Evolutionary conservation across 1,140 invertebrate species (phyloP).

Genomic region (Drosophila oshimai): DNA sequence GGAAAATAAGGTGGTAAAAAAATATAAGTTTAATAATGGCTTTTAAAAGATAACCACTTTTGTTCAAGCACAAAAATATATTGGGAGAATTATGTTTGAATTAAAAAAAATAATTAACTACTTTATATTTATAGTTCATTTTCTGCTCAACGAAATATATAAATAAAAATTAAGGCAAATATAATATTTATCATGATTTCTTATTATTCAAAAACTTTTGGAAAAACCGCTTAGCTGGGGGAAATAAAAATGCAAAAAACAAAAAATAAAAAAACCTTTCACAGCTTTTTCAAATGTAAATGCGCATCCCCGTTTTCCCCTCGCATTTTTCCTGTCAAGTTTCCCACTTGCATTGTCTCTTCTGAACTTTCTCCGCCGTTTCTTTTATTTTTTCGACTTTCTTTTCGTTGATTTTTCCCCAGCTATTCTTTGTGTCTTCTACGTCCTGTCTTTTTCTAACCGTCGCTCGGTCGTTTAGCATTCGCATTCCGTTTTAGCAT

Average conservation of each 20-base stretch:
- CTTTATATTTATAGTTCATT: too few relatives aligned
- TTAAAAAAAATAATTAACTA: too few relatives aligned
- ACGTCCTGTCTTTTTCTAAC: not conserved
- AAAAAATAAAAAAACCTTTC: too few relatives aligned
- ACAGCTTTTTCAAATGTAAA: slow-evolving; percentile 34
- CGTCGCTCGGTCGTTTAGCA: slow-evolving; percentile 38
- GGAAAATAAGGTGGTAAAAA: not conserved
- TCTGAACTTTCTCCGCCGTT: slow-evolving; percentile 29
- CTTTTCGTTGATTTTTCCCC: slow-evolving; percentile 16
- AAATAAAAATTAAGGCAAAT: too few relatives aligned
- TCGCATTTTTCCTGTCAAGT: not conserved
- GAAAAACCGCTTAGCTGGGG: not conserved
- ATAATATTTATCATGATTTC: not conserved
- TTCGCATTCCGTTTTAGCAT: slow-evolving; percentile 69
- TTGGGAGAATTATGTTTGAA: too few relatives aligned
- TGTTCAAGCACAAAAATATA: too few relatives aligned
- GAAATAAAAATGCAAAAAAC: slow-evolving; percentile 6
- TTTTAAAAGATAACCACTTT: too few relatives aligned
- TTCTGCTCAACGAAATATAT: too few relatives aligned
- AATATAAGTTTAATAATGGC: not conserved
- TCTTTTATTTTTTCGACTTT: not conserved
- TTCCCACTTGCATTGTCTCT: slow-evolving; percentile 23
- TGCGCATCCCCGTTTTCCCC: not conserved
- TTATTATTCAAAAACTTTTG: not conserved
- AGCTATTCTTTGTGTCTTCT: slow-evolving; percentile 27